phyloP scores from a whole-genome alignment of 2,113 vertebrate genomes.

The Camelus bactrianus region DNA sequence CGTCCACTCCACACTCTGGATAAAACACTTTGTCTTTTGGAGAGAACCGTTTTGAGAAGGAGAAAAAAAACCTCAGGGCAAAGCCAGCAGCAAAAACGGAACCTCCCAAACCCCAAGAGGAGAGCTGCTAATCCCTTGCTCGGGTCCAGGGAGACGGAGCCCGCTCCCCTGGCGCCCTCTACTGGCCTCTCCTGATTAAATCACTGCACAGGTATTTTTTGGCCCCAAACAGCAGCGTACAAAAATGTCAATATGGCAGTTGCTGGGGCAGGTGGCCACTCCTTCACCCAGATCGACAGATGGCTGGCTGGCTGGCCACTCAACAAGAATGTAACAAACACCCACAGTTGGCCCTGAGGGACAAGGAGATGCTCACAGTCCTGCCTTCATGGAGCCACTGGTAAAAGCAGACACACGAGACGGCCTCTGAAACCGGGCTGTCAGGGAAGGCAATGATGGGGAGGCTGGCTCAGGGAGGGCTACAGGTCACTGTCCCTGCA shows the following conservation, averaged over 20 bases:
- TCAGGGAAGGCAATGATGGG: fast-evolving
- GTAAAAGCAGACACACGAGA: fast-evolving
- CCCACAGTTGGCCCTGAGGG: fast-evolving
- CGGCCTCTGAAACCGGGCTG: fast-evolving
- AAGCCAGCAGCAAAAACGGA: neutral
- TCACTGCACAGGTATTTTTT: fast-evolving
- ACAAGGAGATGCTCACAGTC: fast-evolving
- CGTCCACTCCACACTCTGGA: neutral
- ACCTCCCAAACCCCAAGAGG: neutral
- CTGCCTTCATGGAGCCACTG: neutral
- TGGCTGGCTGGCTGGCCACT: fast-evolving
- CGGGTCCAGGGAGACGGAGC: fast-evolving
- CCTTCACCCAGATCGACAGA: neutral
- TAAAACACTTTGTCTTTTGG: neutral
- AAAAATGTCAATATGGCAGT: fast-evolving
- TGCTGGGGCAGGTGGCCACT: fast-evolving
- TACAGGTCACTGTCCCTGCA: fast-evolving
- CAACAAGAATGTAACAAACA: fast-evolving
- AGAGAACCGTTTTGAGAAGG: neutral
- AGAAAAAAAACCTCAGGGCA: neutral
- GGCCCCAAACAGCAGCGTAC: fast-evolving
- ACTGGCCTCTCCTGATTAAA: neutral
- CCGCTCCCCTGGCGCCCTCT: slow-evolving; percentile 41
- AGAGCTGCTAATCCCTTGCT: fast-evolving
- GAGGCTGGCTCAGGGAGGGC: fast-evolving